Conservation (phyloP, 2,797 vertebrate genomes). For the Tarsius wallacei region DNA sequence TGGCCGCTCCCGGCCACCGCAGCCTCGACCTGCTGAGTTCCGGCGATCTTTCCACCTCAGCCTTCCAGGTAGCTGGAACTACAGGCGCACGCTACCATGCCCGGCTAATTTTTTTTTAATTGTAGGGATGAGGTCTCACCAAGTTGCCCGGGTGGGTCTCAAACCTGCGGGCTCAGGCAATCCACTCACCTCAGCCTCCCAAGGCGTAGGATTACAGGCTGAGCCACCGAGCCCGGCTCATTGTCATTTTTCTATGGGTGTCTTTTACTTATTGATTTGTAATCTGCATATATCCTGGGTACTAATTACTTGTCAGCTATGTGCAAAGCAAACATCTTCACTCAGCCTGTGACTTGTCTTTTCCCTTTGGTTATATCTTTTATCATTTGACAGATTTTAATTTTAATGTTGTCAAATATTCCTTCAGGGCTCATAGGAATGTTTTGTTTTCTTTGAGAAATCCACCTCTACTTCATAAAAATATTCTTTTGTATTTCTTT, state of each 20-base stretch:
- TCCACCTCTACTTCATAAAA: not conserved
- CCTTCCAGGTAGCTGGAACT: too few relatives aligned
- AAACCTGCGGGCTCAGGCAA: too few relatives aligned
- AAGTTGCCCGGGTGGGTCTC: too few relatives aligned
- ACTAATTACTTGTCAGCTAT: not conserved
- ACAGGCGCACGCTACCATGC: too few relatives aligned
- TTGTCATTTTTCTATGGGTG: not conserved
- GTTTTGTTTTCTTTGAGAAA: conserved; percentile 18
- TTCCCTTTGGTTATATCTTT: conserved; percentile 6
- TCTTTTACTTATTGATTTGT: not conserved
- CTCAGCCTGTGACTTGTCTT: not conserved
- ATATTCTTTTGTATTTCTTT: conserved; percentile 12
- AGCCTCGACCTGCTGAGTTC: too few relatives aligned
- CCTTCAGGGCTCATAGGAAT: not conserved
- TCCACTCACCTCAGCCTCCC: too few relatives aligned
- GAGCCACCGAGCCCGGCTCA: too few relatives aligned
- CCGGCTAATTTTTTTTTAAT: too few relatives aligned
- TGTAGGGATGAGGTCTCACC: too few relatives aligned
- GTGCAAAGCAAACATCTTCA: not conserved
- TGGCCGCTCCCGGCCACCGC: too few relatives aligned
- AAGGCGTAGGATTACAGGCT: too few relatives aligned
- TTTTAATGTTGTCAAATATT: not conserved
- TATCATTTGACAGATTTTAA: conserved; percentile 27
- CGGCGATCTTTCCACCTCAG: too few relatives aligned
- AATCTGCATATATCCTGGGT: not conserved